Evolutionary conservation across 2,888 invertebrate species (phyloP), one percentile per base, ranked within the genome.

Genomic region (Thereva unica): DNA sequence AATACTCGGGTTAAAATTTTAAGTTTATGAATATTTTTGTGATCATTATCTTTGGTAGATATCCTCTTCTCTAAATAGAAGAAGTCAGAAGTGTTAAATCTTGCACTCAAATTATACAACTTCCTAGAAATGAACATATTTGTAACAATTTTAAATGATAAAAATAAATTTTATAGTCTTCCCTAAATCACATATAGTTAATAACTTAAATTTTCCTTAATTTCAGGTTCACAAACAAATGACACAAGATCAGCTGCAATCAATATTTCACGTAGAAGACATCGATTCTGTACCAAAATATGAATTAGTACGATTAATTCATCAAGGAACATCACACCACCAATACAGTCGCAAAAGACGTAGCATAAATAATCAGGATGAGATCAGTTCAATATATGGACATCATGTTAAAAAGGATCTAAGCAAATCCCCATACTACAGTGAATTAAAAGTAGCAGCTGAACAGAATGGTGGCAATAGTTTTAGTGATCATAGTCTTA

Each of bases 141-240:
- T 23, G 23, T 23, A 23, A 23, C 23, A 23, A 23, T 23, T 23
- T 23, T 23, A 23, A 23, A 23, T 23, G 23, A 23, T 23, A 23
- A 23, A 23, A 23, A 23, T 23, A 23, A 23, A 23, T 23, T 23
- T 23, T 23, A 1, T 23, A 2, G 23, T 2, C 23, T 1, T 23
- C 12, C 12, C 9, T 5, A 7, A 47, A 47, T n/a, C 3, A 7
- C 4, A 9, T 4, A 10, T 10, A 47, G 4, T 10, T 47, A 5
- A 47, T 47, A 47, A 5, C 12, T 2, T 47, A 10, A 5, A 10
- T 71, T 67, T 72, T 70, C 74, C 74, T 75, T 80, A 78, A 78
- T 88, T 87, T 61, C 89, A 94, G 93, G 86, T 93, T 78, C 94
- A 95, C 85, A 90, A 90, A 83, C 89, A 89, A 78, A 94, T 95